Percentiles rank a stretch among this genome's conserved stretches.
These are phyloP conservation scores for Ceriagrion tenellum DNA, from an alignment of 2,888 invertebrate genomes.

Conservation along the genomic window DNA sequence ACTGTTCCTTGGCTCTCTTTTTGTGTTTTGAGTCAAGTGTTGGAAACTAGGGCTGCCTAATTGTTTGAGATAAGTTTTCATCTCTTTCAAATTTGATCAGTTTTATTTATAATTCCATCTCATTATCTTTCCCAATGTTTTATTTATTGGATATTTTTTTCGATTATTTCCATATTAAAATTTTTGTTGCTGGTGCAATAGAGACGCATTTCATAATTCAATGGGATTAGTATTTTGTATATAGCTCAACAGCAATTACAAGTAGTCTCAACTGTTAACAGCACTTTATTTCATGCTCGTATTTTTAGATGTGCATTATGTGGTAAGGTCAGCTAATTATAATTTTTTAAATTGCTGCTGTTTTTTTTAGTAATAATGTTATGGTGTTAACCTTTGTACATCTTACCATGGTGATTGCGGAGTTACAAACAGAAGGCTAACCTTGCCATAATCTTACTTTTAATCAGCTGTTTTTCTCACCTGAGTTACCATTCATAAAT, in stretches of 20 bases:
- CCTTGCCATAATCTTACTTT: background rate
- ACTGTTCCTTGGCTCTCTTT: no score
- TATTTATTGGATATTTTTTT: background rate
- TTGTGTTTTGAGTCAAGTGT: no score
- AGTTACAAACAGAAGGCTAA: background rate
- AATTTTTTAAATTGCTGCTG: background rate
- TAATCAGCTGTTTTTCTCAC: background rate
- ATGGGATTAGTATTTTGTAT: background rate
- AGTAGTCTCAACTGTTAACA: background rate
- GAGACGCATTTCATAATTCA: background rate
- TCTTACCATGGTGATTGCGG: background rate
- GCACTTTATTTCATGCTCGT: background rate
- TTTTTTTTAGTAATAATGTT: background rate
- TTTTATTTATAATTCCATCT: no score
- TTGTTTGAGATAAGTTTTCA: no score
- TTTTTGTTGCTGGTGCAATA: background rate
- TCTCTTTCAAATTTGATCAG: no score
- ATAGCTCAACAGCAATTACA: background rate
- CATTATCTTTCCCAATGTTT: no score
- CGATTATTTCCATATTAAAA: background rate
- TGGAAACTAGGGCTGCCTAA: no score
- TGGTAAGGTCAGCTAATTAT: background rate
- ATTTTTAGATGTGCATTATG: background rate
- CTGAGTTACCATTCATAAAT: background rate
- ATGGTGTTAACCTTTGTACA: background rate